Evolutionary conservation across 2,113 vertebrate genomes (phyloP).

Genomic region (Neomonachus schauinslandi): DNA sequence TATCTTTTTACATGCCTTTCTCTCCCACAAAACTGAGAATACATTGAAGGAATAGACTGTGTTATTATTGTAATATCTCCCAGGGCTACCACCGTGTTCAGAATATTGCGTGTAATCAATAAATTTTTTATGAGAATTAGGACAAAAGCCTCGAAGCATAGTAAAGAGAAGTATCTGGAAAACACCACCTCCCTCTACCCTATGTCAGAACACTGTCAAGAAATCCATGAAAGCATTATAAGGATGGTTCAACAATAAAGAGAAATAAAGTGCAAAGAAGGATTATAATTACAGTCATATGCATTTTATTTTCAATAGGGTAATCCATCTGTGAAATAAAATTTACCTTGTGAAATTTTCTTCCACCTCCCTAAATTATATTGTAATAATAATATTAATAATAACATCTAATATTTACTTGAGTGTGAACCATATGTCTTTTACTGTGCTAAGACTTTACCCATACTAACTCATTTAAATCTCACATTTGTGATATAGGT

Average conservation of each 20-base stretch:
- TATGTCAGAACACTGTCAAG: neutral
- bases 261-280: neutral
- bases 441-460: neutral
- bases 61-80: neutral
- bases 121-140: neutral
- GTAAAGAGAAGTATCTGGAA: neutral
- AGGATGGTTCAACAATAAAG: neutral
- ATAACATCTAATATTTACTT: neutral
- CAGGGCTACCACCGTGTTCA: neutral
- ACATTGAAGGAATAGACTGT: neutral
- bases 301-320: neutral
- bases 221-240: neutral
- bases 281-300: neutral
- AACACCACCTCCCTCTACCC: rapidly evolving
- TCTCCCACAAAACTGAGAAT: neutral
- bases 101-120: neutral
- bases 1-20: neutral
- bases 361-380: neutral
- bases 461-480: neutral
- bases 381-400: neutral
- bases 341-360: neutral
- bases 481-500: neutral
- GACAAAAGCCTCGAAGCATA: neutral
- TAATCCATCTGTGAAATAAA: neutral
- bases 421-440: neutral